These are phyloP conservation scores for Zaprionus gabonicus DNA, from an alignment of 1,140 invertebrate species.

Conservation along the genomic window DNA sequence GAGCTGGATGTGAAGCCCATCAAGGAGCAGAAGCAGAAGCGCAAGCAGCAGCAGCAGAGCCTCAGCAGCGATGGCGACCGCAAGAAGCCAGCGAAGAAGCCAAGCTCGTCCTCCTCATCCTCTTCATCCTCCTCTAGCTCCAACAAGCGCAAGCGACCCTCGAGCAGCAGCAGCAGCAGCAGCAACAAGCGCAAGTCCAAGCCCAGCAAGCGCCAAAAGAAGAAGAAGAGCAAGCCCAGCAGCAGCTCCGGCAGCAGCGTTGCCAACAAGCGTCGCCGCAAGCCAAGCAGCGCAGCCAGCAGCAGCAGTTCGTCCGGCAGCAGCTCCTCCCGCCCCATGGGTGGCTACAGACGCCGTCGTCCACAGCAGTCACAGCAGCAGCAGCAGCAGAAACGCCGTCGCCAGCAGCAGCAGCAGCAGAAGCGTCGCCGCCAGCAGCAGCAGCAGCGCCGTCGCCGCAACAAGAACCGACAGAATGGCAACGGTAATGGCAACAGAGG, in stretches of 20 bases:
- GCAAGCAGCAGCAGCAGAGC: constrained; percentile 36
- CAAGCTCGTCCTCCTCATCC: constrained; percentile 13
- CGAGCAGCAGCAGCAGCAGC: constrained; percentile 39
- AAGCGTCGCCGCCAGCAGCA: constrained; percentile 49
- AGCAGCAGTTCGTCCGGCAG: constrained; percentile 18
- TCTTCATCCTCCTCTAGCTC: constrained; percentile 26
- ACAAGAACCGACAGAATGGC: constrained; percentile 40
- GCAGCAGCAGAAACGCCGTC: constrained; percentile 24
- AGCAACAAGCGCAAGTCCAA: constrained; percentile 33
- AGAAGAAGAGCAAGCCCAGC: constrained; percentile 42
- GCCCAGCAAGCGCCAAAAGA: constrained; percentile 36
- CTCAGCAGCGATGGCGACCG: constrained; percentile 8
- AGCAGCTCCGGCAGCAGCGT: constrained; percentile 27
- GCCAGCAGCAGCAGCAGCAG: constrained; percentile 46
- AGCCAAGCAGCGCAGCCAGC: constrained; percentile 28
- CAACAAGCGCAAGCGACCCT: constrained; percentile 18
- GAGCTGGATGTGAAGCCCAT: neutral
- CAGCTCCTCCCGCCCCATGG: constrained; percentile 22
- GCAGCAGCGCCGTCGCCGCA: constrained; percentile 46
- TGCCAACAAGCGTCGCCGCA: constrained; percentile 43
- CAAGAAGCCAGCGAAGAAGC: constrained; percentile 25
- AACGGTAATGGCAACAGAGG: neutral
- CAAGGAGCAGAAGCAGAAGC: constrained; percentile 35
- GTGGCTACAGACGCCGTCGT: constrained; percentile 67
- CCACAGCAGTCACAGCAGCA: constrained; percentile 41